Conservation (phyloP, 2,113 vertebrate genomes). For the Calyptommatus sinebrachiatus region DNA sequence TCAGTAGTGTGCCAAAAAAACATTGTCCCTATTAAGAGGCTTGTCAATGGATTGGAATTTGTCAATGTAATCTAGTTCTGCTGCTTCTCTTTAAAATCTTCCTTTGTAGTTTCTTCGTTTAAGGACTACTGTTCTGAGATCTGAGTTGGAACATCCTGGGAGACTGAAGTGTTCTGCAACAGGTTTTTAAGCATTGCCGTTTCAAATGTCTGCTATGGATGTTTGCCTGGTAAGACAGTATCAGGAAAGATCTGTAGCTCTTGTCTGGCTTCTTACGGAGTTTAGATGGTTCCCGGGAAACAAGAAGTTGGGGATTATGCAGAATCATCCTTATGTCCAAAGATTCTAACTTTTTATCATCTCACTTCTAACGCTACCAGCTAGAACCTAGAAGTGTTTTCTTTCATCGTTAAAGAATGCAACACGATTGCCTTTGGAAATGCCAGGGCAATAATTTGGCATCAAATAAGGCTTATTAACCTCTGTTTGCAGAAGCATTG, state of each 20-base stretch:
- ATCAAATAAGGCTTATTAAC: background rate
- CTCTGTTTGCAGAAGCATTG: background rate
- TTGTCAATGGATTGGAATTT: too few species aligned
- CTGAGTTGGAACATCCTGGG: too few species aligned
- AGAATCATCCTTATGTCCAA: background rate
- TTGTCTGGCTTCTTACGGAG: background rate
- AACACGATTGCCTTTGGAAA: conserved; percentile 30
- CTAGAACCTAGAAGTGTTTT: background rate
- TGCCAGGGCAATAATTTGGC: background rate
- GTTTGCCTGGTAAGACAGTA: background rate
- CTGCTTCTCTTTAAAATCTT: too few species aligned
- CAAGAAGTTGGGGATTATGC: background rate
- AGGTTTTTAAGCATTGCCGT: too few species aligned
- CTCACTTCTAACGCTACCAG: background rate
- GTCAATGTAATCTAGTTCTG: too few species aligned
- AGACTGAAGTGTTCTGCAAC: too few species aligned
- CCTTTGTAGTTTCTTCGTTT: too few species aligned
- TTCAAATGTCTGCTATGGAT: too few species aligned
- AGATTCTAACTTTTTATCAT: background rate
- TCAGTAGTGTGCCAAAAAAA: too few species aligned
- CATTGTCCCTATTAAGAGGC: too few species aligned
- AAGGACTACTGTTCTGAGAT: too few species aligned
- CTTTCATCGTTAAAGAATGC: background rate
- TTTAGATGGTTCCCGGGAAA: too few species aligned
- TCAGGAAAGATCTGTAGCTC: background rate